Base-by-base conservation (phyloP, 2,888 invertebrate genomes). In the Drosophila testacea region DNA sequence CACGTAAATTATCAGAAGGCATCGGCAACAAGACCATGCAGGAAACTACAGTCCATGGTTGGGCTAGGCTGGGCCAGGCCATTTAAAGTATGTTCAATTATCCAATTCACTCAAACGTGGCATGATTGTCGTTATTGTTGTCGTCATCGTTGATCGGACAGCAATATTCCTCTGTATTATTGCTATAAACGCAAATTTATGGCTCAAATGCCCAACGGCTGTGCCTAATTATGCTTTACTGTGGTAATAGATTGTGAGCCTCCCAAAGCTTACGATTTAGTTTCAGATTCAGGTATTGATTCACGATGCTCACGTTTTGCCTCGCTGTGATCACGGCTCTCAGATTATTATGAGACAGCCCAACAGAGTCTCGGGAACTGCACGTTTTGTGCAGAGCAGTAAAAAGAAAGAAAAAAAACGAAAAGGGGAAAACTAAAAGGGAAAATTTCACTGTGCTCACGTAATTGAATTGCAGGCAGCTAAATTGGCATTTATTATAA, bases 401-500 rank as follows among this genome's bases (percentile, higher is more conserved):
- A 74, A 62, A 55, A 57, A 50, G 30, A 44, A 27, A n/a, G n/a
- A 54, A 52, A 32, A 48, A 32, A 55, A 69, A 55, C 48, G 39
- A 63, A 54, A 65, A 50, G 59, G 61, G 55, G 67, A 64, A 69
- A 79, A 68, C 70, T 36, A 85, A 83, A 88, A 87, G 88, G 83
- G 88, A 83, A 83, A 89, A 81, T 83, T 86, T 81, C 59, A 69
- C 71, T 63, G 70, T 73, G 89, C 83, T 83, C 83, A 83, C 83
- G 83, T 83, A 83, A 83, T 83, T 83, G 88, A 83, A 89, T 78
- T 89, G 88, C 85, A 87, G 88, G 63, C 85, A 75, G 71, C 88
- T 72, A 89, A 83, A 83, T 83, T 83, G 83, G 79, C 85, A 83
- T 89, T 83, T 83, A 89, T 83, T 87, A 89, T 81, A 89, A 88